Evolutionary conservation across 2,797 vertebrate genomes (phyloP).

Genomic region (Prunella strophiata): DNA sequence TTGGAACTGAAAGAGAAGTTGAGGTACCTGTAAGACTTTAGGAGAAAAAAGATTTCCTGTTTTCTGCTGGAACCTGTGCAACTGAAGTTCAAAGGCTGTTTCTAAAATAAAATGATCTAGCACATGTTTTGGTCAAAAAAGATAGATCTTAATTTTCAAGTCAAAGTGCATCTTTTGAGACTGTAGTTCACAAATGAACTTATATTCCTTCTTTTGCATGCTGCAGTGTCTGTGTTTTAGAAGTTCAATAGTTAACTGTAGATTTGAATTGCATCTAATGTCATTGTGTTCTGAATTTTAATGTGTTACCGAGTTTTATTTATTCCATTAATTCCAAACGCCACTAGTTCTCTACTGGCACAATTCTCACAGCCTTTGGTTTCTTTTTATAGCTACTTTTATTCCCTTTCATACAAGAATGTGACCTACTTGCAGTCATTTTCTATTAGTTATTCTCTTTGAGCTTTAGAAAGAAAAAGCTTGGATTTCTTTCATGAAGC

Average conservation of each 20-base stretch:
- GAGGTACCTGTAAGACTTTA: neutral
- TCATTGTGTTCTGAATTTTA: constrained; percentile 40
- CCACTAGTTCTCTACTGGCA: constrained; percentile 35
- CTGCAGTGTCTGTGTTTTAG: neutral
- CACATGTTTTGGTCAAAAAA: neutral
- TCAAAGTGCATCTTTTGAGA: neutral
- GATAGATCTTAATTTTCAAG: neutral
- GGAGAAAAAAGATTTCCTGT: neutral
- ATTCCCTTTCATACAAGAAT: constrained; percentile 43
- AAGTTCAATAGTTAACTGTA: neutral
- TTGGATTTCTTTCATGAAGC: constrained; percentile 11
- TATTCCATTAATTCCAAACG: constrained; percentile 28
- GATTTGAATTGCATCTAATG: neutral
- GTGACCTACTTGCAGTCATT: constrained; percentile 61
- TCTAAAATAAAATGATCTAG: neutral
- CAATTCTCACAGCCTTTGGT: constrained; percentile 34
- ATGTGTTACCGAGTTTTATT: constrained; percentile 2
- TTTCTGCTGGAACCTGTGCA: neutral
- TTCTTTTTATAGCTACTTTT: constrained; percentile 52
- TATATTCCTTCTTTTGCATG: neutral
- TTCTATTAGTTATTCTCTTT: constrained; percentile 49
- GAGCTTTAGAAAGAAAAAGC: constrained; percentile 16
- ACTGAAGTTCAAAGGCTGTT: neutral
- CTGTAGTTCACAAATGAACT: neutral
- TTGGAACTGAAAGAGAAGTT: neutral